Percentiles rank a stretch among this genome's conserved stretches.
These are phyloP conservation scores for Takifugu rubripes DNA, from an alignment of 2,797 vertebrate genomes.

Conservation along the genomic window DNA sequence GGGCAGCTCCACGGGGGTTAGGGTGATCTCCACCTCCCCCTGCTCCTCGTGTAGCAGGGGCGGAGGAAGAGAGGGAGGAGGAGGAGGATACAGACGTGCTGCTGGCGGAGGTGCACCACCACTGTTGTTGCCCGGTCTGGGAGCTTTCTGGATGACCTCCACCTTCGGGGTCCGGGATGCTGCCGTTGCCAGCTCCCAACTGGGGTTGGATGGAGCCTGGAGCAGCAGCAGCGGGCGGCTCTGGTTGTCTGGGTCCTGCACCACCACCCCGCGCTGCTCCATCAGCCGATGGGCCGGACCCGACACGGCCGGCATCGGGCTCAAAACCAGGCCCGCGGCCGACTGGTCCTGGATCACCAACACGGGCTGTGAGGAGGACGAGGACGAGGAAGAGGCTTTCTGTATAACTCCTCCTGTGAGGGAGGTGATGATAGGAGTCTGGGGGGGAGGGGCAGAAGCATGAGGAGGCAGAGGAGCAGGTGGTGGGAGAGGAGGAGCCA, in stretches of 20 bases:
- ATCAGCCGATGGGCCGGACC: slow-evolving; percentile 28
- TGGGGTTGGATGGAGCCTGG: slow-evolving; percentile 36
- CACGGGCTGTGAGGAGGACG: slow-evolving; percentile 50
- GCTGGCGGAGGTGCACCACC: background rate
- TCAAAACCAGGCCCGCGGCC: slow-evolving; percentile 49
- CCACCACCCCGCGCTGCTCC: slow-evolving; percentile 59
- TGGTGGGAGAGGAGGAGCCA: slow-evolving; percentile 4
- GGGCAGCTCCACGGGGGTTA: slow-evolving; percentile 61
- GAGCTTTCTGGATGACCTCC: slow-evolving; percentile 76
- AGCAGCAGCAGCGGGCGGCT: slow-evolving; percentile 51
- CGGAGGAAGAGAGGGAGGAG: slow-evolving; percentile 34
- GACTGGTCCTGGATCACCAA: slow-evolving; percentile 73
- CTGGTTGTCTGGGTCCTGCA: slow-evolving; percentile 49
- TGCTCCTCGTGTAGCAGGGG: slow-evolving; percentile 59
- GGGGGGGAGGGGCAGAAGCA: background rate
- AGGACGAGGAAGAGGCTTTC: slow-evolving; percentile 56
- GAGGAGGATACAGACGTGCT: slow-evolving; percentile 8
- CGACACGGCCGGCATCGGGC: slow-evolving; percentile 54
- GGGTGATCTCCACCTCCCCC: slow-evolving; percentile 67
- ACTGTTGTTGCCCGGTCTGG: slow-evolving; percentile 41
- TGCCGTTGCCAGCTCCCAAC: slow-evolving; percentile 55
- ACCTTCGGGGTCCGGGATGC: slow-evolving; percentile 59
- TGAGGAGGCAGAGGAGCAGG: no score
- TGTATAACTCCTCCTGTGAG: slow-evolving; percentile 61
- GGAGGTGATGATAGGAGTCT: slow-evolving; percentile 50